A percentile compares a stretch with the other conserved stretches of the same genome.
phyloP scores from a whole-genome alignment of 2,113 vertebrate species.

The Pachypanchax playfairii region DNA sequence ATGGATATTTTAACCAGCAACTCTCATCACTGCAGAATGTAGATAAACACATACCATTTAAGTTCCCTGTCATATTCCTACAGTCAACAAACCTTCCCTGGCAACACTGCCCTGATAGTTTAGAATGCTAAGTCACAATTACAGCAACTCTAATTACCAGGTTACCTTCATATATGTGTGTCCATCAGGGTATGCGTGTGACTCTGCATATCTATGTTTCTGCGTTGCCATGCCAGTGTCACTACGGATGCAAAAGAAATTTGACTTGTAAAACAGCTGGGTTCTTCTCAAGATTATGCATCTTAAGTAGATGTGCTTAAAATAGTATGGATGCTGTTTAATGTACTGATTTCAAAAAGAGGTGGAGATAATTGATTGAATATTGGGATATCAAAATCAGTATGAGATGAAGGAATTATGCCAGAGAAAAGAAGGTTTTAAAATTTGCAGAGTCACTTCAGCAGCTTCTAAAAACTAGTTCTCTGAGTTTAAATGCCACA shows the following conservation, averaged over 20 bases:
- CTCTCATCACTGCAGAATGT: conserved; percentile 67
- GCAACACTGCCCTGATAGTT: conserved; percentile 61
- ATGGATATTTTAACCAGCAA: conserved; percentile 57
- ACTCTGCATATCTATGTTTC: conserved; percentile 48
- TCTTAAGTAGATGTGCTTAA: conserved; percentile 24
- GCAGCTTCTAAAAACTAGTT: conserved; percentile 33
- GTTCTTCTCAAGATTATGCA: conserved; percentile 27
- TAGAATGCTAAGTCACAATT: conserved; percentile 71
- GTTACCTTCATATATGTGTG: conserved; percentile 46
- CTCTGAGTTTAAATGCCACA: conserved; percentile 40
- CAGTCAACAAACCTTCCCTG: conserved; percentile 72
- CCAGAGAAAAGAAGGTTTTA: conserved; percentile 4
- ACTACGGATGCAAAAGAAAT: conserved; percentile 20
- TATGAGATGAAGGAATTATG: conserved; percentile 1
- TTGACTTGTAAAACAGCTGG: background rate
- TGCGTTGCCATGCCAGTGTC: conserved; percentile 19
- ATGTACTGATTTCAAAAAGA: background rate
- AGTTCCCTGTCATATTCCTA: conserved; percentile 63
- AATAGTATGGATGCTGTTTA: background rate
- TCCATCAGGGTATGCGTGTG: conserved; percentile 43
- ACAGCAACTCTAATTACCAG: conserved; percentile 63
- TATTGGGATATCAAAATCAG: conserved; percentile 9
- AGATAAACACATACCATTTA: conserved; percentile 75
- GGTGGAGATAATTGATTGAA: background rate
- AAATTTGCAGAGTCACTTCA: conserved; percentile 12